Conservation (phyloP, 2,113 vertebrate species). For the Hyperopisus bebe region DNA sequence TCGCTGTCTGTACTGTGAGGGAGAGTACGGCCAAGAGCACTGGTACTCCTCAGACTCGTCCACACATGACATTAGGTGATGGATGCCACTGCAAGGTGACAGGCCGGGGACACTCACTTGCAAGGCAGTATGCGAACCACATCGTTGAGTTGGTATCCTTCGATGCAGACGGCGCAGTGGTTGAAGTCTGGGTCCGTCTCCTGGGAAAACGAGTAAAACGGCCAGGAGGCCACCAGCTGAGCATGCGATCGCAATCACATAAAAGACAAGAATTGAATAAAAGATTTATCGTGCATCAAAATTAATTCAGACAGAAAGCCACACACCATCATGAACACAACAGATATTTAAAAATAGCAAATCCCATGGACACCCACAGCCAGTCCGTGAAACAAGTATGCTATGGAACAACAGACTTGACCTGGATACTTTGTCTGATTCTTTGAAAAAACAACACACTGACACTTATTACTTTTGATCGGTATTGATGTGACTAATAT, state of each 20-base stretch:
- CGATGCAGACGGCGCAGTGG: constrained; percentile 96
- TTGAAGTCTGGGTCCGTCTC: constrained; percentile 97
- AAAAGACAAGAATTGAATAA: not conserved
- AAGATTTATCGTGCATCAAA: not conserved
- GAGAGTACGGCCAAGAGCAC: not conserved
- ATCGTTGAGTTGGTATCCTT: constrained; percentile 93
- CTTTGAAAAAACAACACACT: not conserved
- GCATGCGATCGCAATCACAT: not conserved
- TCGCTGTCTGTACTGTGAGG: not conserved
- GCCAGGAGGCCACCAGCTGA: not conserved
- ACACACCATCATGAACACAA: not conserved
- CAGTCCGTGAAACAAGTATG: not conserved
- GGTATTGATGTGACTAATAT: not conserved
- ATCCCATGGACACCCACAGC: not conserved
- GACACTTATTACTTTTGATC: not conserved
- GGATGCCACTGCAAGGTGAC: not conserved
- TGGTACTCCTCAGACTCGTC: not conserved
- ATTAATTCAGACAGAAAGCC: not conserved
- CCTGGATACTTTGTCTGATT: not conserved
- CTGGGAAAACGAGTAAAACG: constrained; percentile 55
- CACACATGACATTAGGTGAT: not conserved
- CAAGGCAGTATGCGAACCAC: constrained; percentile 93
- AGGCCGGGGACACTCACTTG: constrained; percentile 73
- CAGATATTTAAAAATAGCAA: not conserved
- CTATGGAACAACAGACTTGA: not conserved